phyloP scores from a whole-genome alignment of 2,888 invertebrate genomes.

The Synergus itoensis region DNA sequence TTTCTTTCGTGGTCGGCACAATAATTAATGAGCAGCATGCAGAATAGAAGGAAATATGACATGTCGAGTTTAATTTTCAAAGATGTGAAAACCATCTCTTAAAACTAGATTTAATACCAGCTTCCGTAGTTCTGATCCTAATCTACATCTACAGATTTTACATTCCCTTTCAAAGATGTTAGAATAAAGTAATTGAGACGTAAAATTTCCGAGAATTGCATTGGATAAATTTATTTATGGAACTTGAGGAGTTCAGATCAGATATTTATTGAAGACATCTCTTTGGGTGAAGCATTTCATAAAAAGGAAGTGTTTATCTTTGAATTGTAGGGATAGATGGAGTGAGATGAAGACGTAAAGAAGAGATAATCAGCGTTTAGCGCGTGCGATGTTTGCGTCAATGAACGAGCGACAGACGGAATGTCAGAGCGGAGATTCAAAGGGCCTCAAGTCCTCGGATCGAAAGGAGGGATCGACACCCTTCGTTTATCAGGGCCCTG shows the following conservation, averaged over 20 bases:
- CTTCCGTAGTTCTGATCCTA: conserved; percentile 40
- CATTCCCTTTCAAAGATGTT: neutral
- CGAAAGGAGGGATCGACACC: conserved; percentile 37
- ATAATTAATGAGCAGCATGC: conserved; percentile 70
- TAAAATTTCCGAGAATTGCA: too few relatives aligned
- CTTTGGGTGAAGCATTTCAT: neutral
- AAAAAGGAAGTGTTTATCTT: neutral
- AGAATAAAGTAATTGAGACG: too few relatives aligned
- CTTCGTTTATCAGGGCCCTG: conserved; percentile 41
- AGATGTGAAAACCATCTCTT: conserved; percentile 50
- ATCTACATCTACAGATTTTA: conserved; percentile 11
- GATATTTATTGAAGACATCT: neutral
- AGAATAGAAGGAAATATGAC: conserved; percentile 71
- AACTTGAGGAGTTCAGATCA: conserved; percentile 43
- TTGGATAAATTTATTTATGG: too few relatives aligned
- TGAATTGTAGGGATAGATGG: neutral
- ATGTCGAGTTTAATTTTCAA: conserved; percentile 57
- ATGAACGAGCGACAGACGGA: conserved; percentile 34
- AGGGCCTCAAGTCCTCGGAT: conserved; percentile 40
- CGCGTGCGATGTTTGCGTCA: conserved; percentile 35
- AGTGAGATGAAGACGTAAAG: conserved; percentile 32
- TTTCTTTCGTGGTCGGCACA: conserved; percentile 55
- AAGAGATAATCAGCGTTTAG: conserved; percentile 39
- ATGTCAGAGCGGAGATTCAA: conserved; percentile 41
- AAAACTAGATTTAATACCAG: conserved; percentile 48